Evolutionary conservation across 2,797 vertebrate species (phyloP).

Genomic region (Selene dorsalis): DNA sequence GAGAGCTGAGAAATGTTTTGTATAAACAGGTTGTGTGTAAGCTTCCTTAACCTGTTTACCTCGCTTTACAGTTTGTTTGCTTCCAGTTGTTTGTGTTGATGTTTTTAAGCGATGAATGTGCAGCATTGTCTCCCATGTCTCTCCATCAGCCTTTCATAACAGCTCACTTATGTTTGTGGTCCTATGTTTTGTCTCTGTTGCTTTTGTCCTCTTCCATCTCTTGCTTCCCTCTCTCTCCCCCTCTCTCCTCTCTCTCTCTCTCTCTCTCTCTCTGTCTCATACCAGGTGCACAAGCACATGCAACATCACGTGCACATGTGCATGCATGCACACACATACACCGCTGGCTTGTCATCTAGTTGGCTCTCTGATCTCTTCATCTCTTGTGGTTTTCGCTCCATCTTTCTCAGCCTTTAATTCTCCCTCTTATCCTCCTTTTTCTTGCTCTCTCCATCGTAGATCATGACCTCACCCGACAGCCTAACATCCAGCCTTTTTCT

Average conservation of each 20-base stretch:
- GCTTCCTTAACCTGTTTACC: conserved; percentile 72
- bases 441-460: conserved; percentile 72
- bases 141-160: conserved; percentile 66
- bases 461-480: conserved; percentile 83
- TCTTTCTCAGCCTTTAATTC: conserved; percentile 80
- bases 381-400: conserved; percentile 76
- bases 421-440: conserved; percentile 74
- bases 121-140: conserved; percentile 69
- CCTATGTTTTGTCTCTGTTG: conserved; percentile 74
- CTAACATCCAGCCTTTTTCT: conserved; percentile 75
- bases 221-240: conserved; percentile 38
- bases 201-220: conserved; percentile 62
- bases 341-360: conserved; percentile 66
- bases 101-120: conserved; percentile 66
- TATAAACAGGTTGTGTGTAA: conserved; percentile 70
- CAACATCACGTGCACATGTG: conserved; percentile 52
- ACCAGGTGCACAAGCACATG: conserved; percentile 71
- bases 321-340: conserved; percentile 57
- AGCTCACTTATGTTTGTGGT: conserved; percentile 68
- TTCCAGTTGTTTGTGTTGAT: conserved; percentile 75
- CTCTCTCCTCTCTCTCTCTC: conserved; percentile 15
- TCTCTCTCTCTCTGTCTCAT: conserved; percentile 33
- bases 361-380: conserved; percentile 81
- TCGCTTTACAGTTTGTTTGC: conserved; percentile 63
- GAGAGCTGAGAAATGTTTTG: conserved; percentile 67